Base-by-base conservation (phyloP, 2,113 vertebrate genomes). In the Nematolebias whitei region DNA sequence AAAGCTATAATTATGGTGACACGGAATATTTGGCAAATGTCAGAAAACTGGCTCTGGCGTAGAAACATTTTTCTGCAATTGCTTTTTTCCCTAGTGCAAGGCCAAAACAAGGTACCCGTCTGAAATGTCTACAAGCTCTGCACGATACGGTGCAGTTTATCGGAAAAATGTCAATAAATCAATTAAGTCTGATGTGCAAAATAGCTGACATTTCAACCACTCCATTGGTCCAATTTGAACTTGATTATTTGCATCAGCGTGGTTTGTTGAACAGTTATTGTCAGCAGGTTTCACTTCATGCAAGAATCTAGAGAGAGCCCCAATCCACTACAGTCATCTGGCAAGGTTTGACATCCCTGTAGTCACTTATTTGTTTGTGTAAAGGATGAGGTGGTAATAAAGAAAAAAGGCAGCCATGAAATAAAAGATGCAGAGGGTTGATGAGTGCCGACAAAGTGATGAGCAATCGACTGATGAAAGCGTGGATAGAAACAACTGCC, bases 191-290 rank as follows among this genome's bases (percentile, higher is more conserved):
- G 79, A 85, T 86, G 83, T 85, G 78, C 84, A 80, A 85, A 90
- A 89, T 8, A 8, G 68, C 74, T 63, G 63, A 68, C 78, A 78
- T 76, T 79, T 76, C 80, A 85, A 84, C 76, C 73, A 85, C 71
- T 71, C 73, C 77, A 90, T 90, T 89, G 90, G 64, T 63, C 55
- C 69, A 63, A 87, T 89, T 81, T 89, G 69, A 74, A 85, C 78
- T 79, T 89, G 72, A 87, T 89, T 88, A 87, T 73, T 73, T 84
- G 80, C 76, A 77, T 66, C 80, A 74, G 65, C 69, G 78, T 68
- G 55, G 77, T 79, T 72, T 56, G 61, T 66, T 75, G 64, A 85
- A 79, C 74, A 80, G 72, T 54, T 65, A 65, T 57, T 47, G 72
- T 69, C 68, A 79, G 80, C 73, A 70, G 73, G 76, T 68, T 64